Base-by-base conservation (phyloP, 2,797 vertebrate species). In the Ctenopoma kingsleyae region DNA sequence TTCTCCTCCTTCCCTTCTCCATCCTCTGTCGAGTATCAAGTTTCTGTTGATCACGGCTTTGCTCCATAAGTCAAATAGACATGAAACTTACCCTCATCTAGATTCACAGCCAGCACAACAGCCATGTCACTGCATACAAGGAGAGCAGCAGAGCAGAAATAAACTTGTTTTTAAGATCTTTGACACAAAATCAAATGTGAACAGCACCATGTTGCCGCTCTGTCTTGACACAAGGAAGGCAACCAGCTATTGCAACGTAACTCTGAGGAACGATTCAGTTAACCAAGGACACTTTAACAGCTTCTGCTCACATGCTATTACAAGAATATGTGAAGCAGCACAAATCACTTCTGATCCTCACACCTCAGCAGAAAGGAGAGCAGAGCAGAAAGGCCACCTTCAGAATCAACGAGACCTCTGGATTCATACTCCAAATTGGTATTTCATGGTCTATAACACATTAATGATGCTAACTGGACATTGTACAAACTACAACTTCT, bases 251-350 rank as follows among this genome's bases (percentile, higher is more conserved):
- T 52, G 49, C 36, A 48, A 32, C 25, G 59, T 64, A 67, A 19
- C 43, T 19, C 17, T 51, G 76, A 23, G 25, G 71, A 56, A 71
- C 35, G 9, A 40, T 47, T 19, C 57, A 61, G 62, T 32, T 53
- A 67, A 65, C 40, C 10, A 65, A 27, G 41, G 35, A 49, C 40
- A 54, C 59, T 49, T 53, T 23, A 59, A 54, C 30, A 41, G 54
- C 58, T 36, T 66, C 50, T 57, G 61, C 71, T 73, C 47, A 48
- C 41, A 46, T 19, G n/a, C n/a, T 48, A 82, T 82, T 76, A 76
- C 16, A 70, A 62, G 59, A 83, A 53, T 49, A 23, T 59, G 22
- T 59, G 70, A 63, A 79, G 43, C 43, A 46, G 43, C 43, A 46
- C 43, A 46, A 46, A 46, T 46, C 43, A 19, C 43, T 10, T 3